phyloP scores from a whole-genome alignment of 2,888 invertebrate species.

The Conops quadrifasciatus region DNA sequence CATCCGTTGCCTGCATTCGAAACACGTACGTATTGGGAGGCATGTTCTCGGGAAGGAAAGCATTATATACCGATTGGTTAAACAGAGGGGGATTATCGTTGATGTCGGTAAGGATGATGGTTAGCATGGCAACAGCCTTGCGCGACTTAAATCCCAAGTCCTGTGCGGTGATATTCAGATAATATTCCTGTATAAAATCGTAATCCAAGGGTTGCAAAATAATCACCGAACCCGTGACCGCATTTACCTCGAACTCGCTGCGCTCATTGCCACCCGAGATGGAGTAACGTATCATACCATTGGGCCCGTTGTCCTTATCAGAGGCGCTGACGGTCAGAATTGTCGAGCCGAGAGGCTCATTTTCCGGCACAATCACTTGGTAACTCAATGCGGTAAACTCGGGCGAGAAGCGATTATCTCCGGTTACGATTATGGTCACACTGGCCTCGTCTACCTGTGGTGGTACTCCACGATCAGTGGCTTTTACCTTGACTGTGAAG shows the following conservation, averaged over 20 bases:
- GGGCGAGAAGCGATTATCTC: constrained; percentile 82
- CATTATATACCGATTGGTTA: constrained; percentile 78
- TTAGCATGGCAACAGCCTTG: constrained; percentile 80
- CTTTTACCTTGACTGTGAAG: constrained; percentile 76
- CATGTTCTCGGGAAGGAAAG: constrained; percentile 84
- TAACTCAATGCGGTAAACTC: constrained; percentile 85
- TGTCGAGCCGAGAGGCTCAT: constrained; percentile 84
- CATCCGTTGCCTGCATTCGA: constrained; percentile 80
- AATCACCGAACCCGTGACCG: constrained; percentile 79
- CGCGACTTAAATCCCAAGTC: constrained; percentile 86
- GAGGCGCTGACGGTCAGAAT: constrained; percentile 85
- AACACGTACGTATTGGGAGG: constrained; percentile 78
- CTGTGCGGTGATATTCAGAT: constrained; percentile 84
- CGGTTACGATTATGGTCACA: constrained; percentile 82
- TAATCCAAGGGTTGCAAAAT: constrained; percentile 85
- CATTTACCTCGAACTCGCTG: constrained; percentile 81
- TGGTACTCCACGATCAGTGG: constrained; percentile 88
- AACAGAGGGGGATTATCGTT: constrained; percentile 93
- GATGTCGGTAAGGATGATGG: constrained; percentile 88
- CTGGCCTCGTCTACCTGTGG: constrained; percentile 80
- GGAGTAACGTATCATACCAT: constrained; percentile 85
- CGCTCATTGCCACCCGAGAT: constrained; percentile 86
- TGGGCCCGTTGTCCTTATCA: constrained; percentile 87
- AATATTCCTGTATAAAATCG: constrained; percentile 84
- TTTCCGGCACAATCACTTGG: constrained; percentile 91